A percentile compares a stretch with the other conserved stretches of the same genome.
Evolutionary conservation across 2,113 vertebrate species (phyloP).

Genomic region (Rhagologus leucostigma): DNA sequence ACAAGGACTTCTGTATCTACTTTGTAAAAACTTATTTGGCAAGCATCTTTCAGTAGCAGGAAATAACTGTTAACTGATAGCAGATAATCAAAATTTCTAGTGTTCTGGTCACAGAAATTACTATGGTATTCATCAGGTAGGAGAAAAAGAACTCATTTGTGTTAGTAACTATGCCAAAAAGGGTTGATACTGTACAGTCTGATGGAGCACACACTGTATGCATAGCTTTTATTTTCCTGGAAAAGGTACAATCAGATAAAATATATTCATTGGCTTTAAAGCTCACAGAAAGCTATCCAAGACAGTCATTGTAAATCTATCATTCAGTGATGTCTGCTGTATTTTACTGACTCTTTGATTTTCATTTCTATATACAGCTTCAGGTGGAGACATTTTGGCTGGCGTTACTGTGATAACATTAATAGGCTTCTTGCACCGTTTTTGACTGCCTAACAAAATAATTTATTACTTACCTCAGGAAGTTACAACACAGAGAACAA

Average conservation of each 20-base stretch:
- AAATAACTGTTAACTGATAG: slow-evolving; percentile 45
- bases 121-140: slow-evolving; percentile 28
- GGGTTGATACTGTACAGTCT: slow-evolving; percentile 40
- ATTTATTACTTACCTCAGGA: slow-evolving; percentile 62
- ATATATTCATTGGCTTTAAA: slow-evolving; percentile 47
- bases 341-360: slow-evolving; percentile 61
- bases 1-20: slow-evolving; percentile 13
- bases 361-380: slow-evolving; percentile 48
- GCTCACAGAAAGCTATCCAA: slow-evolving; percentile 23
- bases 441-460: slow-evolving; percentile 38
- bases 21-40: slow-evolving; percentile 8
- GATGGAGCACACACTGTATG: not conserved
- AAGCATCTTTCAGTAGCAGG: slow-evolving; percentile 46
- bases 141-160: slow-evolving; percentile 24
- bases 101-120: slow-evolving; percentile 45
- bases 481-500: slow-evolving; percentile 37
- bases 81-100: slow-evolving; percentile 35
- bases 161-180: slow-evolving; percentile 16
- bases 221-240: slow-evolving; percentile 58
- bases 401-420: not conserved
- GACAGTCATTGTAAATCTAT: slow-evolving; percentile 53
- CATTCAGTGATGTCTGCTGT: slow-evolving; percentile 34
- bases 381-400: slow-evolving; percentile 64
- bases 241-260: slow-evolving; percentile 68
- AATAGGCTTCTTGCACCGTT: slow-evolving; percentile 42